Base-by-base conservation (phyloP, 2,797 vertebrate genomes). In the Sebastes itinus region DNA sequence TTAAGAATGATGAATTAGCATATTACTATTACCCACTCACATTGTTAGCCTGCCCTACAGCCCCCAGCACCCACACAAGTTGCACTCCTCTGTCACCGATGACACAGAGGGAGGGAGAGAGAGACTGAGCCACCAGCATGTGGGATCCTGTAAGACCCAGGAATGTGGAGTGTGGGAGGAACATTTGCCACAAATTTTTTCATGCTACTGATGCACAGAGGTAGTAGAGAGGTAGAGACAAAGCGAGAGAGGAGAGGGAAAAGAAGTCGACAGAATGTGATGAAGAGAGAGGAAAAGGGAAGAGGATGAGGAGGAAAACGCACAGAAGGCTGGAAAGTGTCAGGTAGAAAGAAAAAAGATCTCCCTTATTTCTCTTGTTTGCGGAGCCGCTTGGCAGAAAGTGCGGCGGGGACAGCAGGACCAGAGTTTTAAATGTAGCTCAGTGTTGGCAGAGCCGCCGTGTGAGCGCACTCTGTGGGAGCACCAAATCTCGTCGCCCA, bases 401-500 rank as follows among this genome's bases (percentile, higher is more conserved):
- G 82, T 61, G 86, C 69, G n/a, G 77, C 62, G 75, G 79, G 91
- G 93, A 94, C 92, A 94, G 93, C 94, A 93, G 93, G 95, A 92
- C 92, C 91, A 84, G 90, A 91, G 94, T 91, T 93, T 93, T 92
- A 89, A 93, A 92, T 86, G 91, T 90, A 91, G 90, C 89, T 89
- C 72, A 46, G 83, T 84, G 89, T 91, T 95, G 94, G 94, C 94
- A 94, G 87, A 84, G 89, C 83, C 72, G 80, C 86, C 86, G 93
- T 92, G 90, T 84, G 92, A 92, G 94, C 90, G 89, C 88, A 85
- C 91, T 91, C 91, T 75, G 93, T 93, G 91, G 94, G 92, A 93
- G 92, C 92, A 91, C 83, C 84, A 64, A 88, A 91, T 90, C 93
- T 88, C 86, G 84, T 93, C 88, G 83, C 91, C 89, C 88, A 87